Conservation (phyloP, 2,113 vertebrate genomes). For the Festucalex cinctus region DNA sequence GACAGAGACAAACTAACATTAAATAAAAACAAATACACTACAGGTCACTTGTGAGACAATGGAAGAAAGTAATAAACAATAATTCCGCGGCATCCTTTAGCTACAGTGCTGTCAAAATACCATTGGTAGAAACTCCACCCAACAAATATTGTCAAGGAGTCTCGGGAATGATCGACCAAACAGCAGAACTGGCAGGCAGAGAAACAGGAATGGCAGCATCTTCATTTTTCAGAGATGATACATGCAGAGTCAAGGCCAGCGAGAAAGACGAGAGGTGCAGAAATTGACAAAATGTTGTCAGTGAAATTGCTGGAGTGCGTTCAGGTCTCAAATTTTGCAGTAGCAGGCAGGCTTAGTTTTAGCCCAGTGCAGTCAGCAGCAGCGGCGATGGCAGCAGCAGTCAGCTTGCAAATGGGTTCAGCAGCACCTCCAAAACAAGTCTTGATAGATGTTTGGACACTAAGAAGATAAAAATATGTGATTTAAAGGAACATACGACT, state of each 20-base stretch:
- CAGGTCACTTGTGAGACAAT: no score
- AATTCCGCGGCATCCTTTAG: no score
- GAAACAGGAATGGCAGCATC: background rate
- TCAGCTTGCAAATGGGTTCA: background rate
- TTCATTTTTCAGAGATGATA: background rate
- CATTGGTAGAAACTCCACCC: background rate
- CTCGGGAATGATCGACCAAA: background rate
- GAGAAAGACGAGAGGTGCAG: background rate
- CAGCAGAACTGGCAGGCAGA: background rate
- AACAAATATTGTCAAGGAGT: background rate
- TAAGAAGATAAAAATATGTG: background rate
- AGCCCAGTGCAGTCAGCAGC: background rate
- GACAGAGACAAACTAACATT: no score
- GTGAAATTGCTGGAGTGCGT: background rate
- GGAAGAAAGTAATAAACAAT: no score
- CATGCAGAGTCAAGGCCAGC: background rate
- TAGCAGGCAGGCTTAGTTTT: background rate
- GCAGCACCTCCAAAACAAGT: background rate
- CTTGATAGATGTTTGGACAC: background rate
- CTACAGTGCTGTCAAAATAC: background rate
- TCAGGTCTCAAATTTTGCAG: slow-evolving; percentile 3
- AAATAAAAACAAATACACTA: no score
- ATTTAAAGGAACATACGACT: no score
- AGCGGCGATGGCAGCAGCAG: background rate
- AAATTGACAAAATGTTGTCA: slow-evolving; percentile 1